Conservation (phyloP, 1,140 invertebrate species). For the Harlomillsia oculata region DNA sequence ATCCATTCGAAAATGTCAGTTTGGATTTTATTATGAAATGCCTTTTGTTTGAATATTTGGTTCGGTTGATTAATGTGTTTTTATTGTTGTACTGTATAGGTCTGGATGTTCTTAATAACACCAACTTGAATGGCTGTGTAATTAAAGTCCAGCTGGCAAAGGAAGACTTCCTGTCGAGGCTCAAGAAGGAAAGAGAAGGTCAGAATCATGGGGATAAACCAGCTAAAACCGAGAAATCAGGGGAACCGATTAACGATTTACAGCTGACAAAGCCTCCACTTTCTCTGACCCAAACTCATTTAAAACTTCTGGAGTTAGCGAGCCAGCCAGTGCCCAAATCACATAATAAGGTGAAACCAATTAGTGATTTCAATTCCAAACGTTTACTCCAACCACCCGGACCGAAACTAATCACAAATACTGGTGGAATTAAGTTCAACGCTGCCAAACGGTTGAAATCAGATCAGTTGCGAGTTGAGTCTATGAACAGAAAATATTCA, state of each 20-base stretch:
- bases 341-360: too few species aligned
- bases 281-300: too few species aligned
- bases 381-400: not conserved
- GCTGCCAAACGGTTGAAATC: slow-evolving; percentile 13
- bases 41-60: not conserved
- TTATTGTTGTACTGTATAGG: not conserved
- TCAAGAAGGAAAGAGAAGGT: slow-evolving; percentile 10
- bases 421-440: slow-evolving; percentile 12
- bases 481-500: slow-evolving; percentile 6
- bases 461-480: slow-evolving; percentile 13
- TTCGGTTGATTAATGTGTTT: not conserved
- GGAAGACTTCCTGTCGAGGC: slow-evolving; percentile 15
- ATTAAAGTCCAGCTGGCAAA: slow-evolving; percentile 24
- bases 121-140: slow-evolving; percentile 23
- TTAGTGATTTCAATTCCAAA: not conserved
- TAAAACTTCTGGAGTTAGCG: too few species aligned
- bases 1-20: slow-evolving; percentile 1
- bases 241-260: too few species aligned
- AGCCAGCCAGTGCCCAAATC: too few species aligned
- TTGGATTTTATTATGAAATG: not conserved
- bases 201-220: not conserved
- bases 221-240: too few species aligned
- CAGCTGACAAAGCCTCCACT: too few species aligned
- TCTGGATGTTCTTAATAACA: slow-evolving; percentile 18
- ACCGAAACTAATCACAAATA: not conserved